Percentiles rank a stretch among this genome's conserved stretches.
These are phyloP conservation scores for Anhinga anhinga DNA, from an alignment of 2,113 vertebrate genomes.

Conservation along the genomic window DNA sequence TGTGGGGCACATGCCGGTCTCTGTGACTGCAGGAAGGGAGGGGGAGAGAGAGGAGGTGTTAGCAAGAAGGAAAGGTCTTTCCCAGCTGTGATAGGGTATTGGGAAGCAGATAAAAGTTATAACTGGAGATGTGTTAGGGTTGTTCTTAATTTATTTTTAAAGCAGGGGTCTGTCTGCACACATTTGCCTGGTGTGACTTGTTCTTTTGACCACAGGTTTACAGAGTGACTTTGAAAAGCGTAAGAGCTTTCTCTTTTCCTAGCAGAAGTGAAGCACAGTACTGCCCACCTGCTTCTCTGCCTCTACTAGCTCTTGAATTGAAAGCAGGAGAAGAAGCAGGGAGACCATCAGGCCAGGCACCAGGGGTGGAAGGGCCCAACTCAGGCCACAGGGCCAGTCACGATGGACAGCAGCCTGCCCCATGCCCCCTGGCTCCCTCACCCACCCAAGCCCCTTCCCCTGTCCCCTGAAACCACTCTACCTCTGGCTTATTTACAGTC, in stretches of 20 bases:
- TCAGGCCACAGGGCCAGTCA: neutral
- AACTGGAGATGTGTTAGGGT: neutral
- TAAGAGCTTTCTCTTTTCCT: neutral
- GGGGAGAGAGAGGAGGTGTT: neutral
- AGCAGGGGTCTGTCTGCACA: neutral
- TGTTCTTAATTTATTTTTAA: neutral
- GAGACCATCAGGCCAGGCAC: neutral
- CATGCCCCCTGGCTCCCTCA: fast-evolving
- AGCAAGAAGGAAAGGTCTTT: neutral
- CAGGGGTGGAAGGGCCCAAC: neutral
- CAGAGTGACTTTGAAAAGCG: neutral
- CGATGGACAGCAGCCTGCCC: neutral
- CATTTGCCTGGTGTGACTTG: neutral
- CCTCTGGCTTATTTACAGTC: neutral
- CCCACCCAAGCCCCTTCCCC: neutral
- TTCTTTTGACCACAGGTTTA: neutral
- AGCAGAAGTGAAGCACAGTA: neutral
- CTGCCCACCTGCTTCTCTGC: neutral
- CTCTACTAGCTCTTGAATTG: neutral
- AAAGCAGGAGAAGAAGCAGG: neutral
- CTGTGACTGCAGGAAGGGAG: neutral
- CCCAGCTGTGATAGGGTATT: neutral
- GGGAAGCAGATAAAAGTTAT: neutral
- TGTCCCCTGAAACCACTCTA: neutral
- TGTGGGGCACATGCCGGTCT: fast-evolving